Evolutionary conservation across 2,797 vertebrate genomes (phyloP), one percentile per base, ranked within the genome.

Genomic region (Acomys russatus): DNA sequence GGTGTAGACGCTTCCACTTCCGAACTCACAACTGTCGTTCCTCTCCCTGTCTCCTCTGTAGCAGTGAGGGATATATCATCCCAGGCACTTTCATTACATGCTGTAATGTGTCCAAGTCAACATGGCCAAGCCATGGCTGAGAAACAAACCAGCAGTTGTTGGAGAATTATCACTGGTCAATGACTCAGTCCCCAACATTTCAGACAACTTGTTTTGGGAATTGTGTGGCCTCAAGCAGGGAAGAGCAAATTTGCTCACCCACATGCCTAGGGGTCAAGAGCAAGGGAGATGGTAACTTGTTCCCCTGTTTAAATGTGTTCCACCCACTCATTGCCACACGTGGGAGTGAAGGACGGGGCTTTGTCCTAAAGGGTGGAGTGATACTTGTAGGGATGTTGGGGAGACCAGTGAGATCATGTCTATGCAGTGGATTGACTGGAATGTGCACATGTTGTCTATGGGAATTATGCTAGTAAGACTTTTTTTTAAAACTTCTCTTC

Each of bases 361-460:
- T 95, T 95, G 92, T 79, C 94, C 20, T 93, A 28, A 95, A 95
- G 59, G 76, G 86, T 92, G 44, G 88, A 90, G 79, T 88, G 56
- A 83, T 30, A 73, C 12, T 95, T 96, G 44, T 96, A 95, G 86
- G 95, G 95, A 97, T 97, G 85, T 97, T 97, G 96, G 94, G 96
- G 94, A 97, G 94, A 95, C 94, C 96, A 97, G 70, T 98, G 98
- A 98, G 97, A 93, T 98, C 96, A 97, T 96, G 97, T 98, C 98
- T 98, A 84, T 83, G 77, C 94, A 95, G 92, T 90, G 77, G 84
- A 88, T 88, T 94, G 86, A 92, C 89, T 96, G 96, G 98, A 98
- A 97, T 97, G 98, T 92, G 83, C 90, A 95, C 93, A 51, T 94
- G 84, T 94, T 91, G 95, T 95, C 94, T 93, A 89, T 88, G 79